Percentiles rank a stretch among this genome's conserved stretches.
Conservation (phyloP, 2,888 invertebrate genomes). For the Ophion slaviceki region DNA sequence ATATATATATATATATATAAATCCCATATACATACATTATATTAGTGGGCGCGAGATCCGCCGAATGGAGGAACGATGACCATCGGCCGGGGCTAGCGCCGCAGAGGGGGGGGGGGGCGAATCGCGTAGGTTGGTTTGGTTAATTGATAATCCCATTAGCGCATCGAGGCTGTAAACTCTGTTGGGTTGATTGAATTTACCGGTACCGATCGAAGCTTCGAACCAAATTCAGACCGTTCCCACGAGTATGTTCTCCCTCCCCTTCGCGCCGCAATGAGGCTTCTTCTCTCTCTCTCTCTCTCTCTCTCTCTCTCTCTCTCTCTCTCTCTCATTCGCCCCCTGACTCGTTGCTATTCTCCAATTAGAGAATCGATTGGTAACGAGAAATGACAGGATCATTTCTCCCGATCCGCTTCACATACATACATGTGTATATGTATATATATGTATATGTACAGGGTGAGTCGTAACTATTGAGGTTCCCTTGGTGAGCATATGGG, state of each 20-base stretch:
- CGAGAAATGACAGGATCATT: conserved; percentile 53
- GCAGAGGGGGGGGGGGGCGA: no score
- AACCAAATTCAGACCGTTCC: conserved; percentile 65
- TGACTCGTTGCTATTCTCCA: conserved; percentile 54
- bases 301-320: conserved; percentile 36
- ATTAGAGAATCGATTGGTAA: conserved; percentile 64
- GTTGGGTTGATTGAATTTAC: conserved; percentile 68
- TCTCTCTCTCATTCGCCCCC: no score
- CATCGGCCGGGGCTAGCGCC: conserved; percentile 37
- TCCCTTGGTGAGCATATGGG: no score
- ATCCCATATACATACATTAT: conserved; percentile 20
- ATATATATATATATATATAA: not conserved
- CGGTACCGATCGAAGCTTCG: conserved; percentile 66
- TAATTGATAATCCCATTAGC: conserved; percentile 71
- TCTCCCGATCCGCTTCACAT: not conserved
- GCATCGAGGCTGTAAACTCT: conserved; percentile 67
- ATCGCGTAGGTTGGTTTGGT: conserved; percentile 54
- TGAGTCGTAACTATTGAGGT: no score
- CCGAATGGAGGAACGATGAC: conserved; percentile 12
- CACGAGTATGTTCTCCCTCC: conserved; percentile 43
- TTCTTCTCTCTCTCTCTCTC: not conserved
- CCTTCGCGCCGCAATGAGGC: not conserved
- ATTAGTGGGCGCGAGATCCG: conserved; percentile 21
- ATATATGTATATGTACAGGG: no score
- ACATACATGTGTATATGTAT: no score